A percentile compares a stretch with the other conserved stretches of the same genome.
Evolutionary conservation across 2,797 vertebrate species (phyloP).

Genomic region (Carduelis carduelis): DNA sequence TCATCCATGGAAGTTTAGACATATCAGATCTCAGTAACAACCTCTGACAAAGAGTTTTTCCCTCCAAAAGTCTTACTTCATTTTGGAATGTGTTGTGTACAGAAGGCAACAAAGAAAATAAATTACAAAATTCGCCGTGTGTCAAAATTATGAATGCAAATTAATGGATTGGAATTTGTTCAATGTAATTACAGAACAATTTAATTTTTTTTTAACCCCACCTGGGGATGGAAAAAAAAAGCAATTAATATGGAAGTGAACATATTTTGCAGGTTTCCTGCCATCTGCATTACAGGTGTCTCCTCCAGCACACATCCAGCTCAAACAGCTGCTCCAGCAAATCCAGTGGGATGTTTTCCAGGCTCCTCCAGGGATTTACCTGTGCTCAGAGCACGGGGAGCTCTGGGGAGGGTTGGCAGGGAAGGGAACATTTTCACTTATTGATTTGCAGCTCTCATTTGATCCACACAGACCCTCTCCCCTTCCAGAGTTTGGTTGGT

Average conservation of each 20-base stretch:
- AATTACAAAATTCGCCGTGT: not conserved
- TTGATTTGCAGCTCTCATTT: not conserved
- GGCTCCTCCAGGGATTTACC: not conserved
- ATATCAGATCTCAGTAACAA: not conserved
- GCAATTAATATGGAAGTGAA: not conserved
- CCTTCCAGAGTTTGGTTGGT: not conserved
- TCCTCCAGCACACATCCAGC: not conserved
- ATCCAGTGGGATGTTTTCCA: not conserved
- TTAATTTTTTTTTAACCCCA: not conserved
- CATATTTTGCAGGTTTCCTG: not conserved
- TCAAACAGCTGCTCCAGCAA: not conserved
- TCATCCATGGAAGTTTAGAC: not conserved
- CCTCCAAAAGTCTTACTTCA: not conserved
- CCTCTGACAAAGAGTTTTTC: not conserved
- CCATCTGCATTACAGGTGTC: slow-evolving; percentile 1
- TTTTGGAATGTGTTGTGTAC: not conserved
- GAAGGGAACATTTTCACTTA: not conserved
- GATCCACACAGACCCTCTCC: not conserved
- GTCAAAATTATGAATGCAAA: not conserved
- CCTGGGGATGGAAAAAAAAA: not conserved
- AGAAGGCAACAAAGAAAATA: not conserved
- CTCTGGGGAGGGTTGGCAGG: not conserved
- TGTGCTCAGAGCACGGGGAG: not conserved
- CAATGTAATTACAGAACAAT: not conserved
- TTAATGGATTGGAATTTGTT: slow-evolving; percentile 2